These are phyloP conservation scores for Pogonognathellus flavescens DNA, from an alignment of 1,140 invertebrate genomes.

Conservation along the genomic window DNA sequence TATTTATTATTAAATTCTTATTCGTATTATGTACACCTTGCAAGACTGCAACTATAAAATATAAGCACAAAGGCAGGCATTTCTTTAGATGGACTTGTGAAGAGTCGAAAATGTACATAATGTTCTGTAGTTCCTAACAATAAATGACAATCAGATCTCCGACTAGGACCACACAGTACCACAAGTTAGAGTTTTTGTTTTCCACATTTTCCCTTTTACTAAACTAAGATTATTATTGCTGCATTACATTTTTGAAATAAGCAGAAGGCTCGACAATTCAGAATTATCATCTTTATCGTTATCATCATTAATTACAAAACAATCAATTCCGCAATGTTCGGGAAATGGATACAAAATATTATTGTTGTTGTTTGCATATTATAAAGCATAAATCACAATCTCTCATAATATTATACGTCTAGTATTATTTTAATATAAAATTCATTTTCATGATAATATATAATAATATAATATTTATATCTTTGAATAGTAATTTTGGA, in stretches of 20 bases:
- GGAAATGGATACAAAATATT: constrained; percentile 30
- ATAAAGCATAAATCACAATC: constrained; percentile 46
- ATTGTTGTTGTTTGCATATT: constrained; percentile 4
- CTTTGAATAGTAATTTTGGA: too few relatives aligned
- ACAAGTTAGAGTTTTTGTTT: constrained; percentile 11
- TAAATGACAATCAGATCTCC: constrained; percentile 14
- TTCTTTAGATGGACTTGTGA: too few relatives aligned
- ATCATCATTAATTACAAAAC: neutral
- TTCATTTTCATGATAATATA: neutral
- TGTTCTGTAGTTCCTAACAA: too few relatives aligned
- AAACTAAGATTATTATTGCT: neutral
- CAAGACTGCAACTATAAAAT: too few relatives aligned
- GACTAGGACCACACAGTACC: constrained; percentile 47
- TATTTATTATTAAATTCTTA: too few relatives aligned
- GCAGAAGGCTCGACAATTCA: too few relatives aligned
- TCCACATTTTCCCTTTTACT: too few relatives aligned
- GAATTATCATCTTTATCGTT: neutral
- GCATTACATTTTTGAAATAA: neutral
- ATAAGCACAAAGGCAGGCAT: too few relatives aligned
- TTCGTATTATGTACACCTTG: too few relatives aligned
- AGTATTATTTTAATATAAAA: neutral
- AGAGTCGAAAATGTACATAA: too few relatives aligned
- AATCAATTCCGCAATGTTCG: neutral
- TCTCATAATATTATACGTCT: constrained; percentile 21
- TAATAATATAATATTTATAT: neutral